Evolutionary conservation across 2,797 vertebrate species (phyloP), one percentile per base, ranked within the genome.

Genomic region (Hypotaenidia philippensis): DNA sequence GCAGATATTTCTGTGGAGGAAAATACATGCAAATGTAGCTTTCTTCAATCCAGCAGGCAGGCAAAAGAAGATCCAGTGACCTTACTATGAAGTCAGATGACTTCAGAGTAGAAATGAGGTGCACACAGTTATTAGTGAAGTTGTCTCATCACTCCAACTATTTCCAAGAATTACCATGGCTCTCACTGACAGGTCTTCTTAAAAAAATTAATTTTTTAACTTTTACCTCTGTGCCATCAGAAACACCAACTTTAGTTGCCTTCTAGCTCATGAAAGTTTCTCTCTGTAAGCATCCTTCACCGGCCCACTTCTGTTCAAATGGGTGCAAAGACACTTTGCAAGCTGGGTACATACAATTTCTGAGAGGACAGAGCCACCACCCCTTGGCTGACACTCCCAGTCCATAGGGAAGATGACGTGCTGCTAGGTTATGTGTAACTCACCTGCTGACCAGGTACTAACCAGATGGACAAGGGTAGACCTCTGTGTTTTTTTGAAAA

Each of bases 371-470:
- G 41, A 50, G 36, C 36, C 79, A 60, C 11, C 21, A 29, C 52
- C 45, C 44, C 45, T 38, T 56, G n/a, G 2, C 27, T 55, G 32
- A 27, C 11, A 19, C 13, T 70, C 23, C 20, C n/a, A 59, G 27
- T 5, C 44, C 17, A 31, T 1, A 47, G 38, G 0, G 0, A 74
- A 40, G 40, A 44, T 25, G 38, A 26, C 0, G 0, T 34, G 66
- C 50, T 59, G n/a, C 29, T 38, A 44, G 11, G 14, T 5, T 49
- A 59, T 68, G 29, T 23, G 45, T 53, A 40, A 55, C 21, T 63
- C 31, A 52, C 11, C n/a, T 78, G n/a, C 50, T 69, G 56, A 13
- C 31, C 15, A 57, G 38, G 27, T 69, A 59, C 45, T 44, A 59
- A 47, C n/a, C 9, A 50, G 10, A 27, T 65, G 45, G 44, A 36